Evolutionary conservation across 2,888 invertebrate genomes (phyloP).

Genomic region (Tenthredo notha): DNA sequence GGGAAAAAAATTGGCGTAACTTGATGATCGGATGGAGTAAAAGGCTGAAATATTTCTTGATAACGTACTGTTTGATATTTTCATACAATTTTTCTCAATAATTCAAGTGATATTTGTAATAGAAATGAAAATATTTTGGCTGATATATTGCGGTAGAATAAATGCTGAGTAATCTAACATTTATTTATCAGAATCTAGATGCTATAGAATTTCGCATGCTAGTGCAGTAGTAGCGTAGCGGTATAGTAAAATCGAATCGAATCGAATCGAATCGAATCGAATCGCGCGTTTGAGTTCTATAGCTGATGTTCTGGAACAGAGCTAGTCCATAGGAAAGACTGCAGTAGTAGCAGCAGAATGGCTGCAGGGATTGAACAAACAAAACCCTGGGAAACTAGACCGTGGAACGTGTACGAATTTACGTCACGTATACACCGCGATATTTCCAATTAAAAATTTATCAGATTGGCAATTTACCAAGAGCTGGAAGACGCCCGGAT

Average conservation of each 20-base stretch:
- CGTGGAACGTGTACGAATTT: conserved; percentile 31
- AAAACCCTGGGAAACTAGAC: conserved; percentile 11
- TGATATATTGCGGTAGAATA: not conserved
- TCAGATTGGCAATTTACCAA: conserved; percentile 48
- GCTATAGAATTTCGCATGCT: not conserved
- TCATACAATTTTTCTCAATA: not conserved
- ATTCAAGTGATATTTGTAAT: not conserved
- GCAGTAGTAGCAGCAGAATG: not conserved
- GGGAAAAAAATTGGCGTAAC: not conserved
- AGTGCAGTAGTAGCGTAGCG: not conserved
- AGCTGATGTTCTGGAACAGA: not conserved
- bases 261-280: not conserved
- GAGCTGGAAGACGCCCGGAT: conserved; percentile 21
- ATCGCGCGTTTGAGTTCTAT: not conserved
- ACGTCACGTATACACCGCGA: conserved; percentile 42
- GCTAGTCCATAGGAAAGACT: not conserved
- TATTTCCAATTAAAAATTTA: conserved; percentile 50
- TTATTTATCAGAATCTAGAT: not conserved
- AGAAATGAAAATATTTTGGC: not conserved
- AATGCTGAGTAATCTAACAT: not conserved
- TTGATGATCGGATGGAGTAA: not conserved
- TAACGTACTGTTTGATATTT: not conserved
- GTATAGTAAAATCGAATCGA: not conserved
- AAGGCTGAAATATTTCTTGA: not conserved
- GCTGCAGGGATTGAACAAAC: conserved; percentile 1